phyloP scores from a whole-genome alignment of 2,888 invertebrate genomes.

The Timema cristinae region DNA sequence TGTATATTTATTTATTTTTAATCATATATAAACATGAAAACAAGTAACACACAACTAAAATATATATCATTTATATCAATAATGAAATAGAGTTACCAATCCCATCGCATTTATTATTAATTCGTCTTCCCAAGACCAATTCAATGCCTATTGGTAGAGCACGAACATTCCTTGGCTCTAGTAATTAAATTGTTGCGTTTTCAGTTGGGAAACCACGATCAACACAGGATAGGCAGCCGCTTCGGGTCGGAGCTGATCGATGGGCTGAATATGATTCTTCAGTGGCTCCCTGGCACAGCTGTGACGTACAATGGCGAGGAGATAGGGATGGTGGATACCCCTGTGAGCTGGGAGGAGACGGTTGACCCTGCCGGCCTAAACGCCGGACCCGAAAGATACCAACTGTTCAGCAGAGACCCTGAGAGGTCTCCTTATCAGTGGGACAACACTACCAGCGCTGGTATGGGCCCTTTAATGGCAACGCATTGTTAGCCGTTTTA shows the following conservation, averaged over 20 bases:
- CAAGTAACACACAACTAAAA: too few species aligned
- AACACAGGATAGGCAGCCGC: not conserved
- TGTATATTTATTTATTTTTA: too few species aligned
- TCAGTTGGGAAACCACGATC: slow-evolving; percentile 11
- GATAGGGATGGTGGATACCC: slow-evolving; percentile 67
- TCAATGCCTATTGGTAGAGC: too few species aligned
- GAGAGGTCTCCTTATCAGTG: slow-evolving; percentile 42
- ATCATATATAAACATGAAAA: too few species aligned
- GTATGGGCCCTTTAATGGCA: slow-evolving; percentile 13
- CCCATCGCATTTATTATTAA: too few species aligned
- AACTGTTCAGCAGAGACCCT: slow-evolving; percentile 34
- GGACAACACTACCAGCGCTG: slow-evolving; percentile 32
- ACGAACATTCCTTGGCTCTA: not conserved
- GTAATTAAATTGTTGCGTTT: not conserved
- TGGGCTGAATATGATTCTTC: not conserved
- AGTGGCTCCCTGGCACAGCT: slow-evolving; percentile 64
- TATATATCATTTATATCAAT: too few species aligned
- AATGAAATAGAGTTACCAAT: too few species aligned
- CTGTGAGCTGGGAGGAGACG: slow-evolving; percentile 59
- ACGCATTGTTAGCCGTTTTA: too few species aligned
- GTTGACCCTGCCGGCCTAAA: slow-evolving; percentile 59
- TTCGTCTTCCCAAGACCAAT: too few species aligned
- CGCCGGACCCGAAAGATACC: slow-evolving; percentile 27
- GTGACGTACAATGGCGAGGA: slow-evolving; percentile 86
- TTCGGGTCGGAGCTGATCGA: slow-evolving; percentile 2